Evolutionary conservation across 2,888 invertebrate species (phyloP), one percentile per base, ranked within the genome.

Genomic region (Heliconius cydno): DNA sequence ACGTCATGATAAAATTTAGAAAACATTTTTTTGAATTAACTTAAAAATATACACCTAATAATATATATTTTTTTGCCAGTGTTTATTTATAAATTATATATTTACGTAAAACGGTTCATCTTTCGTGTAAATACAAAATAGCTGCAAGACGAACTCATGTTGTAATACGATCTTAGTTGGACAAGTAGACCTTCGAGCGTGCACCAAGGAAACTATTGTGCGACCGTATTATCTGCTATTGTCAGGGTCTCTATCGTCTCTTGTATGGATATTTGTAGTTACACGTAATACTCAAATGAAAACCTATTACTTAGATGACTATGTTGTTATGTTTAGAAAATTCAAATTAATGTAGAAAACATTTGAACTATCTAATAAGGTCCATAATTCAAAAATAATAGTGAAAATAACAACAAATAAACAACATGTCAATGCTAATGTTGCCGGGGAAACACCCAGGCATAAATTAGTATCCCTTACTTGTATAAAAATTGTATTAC

Each of bases 141-240:
- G 41, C 7, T 41, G 41, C 38, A 72, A 65, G 63, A 75, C 65
- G 19, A 25, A 34, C n/a, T n/a, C 38, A 12, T 25, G 67, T 67
- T 76, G 76, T 68, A 76, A 76, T 38, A 60, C 68, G 67, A 76
- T 76, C 67, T 57, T 70, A 68, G 38, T 41, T 41, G 41, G 70
- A 60, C 57, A 73, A 34, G 76, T 76, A 76, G 76, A 76, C 76
- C 76, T 76, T 76, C 76, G 67, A 67, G 68, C 57, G 52, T 68
- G 57, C 57, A 3, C 68, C 76, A 76, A 76, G 76, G 76, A 76
- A 38, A 70, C 52, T 76, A 76, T 46, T 52, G 66, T 67, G 25
- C n/a, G 60, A n/a, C 30, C 6, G 34, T n/a, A 60, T 73, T 60
- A 60, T 57, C 57, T 72, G 1, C 13, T 57, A 34, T 73, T 73